Evolutionary conservation across 2,797 vertebrate genomes (phyloP), one percentile per base, ranked within the genome.

Genomic region (Austrolebias charrua): DNA sequence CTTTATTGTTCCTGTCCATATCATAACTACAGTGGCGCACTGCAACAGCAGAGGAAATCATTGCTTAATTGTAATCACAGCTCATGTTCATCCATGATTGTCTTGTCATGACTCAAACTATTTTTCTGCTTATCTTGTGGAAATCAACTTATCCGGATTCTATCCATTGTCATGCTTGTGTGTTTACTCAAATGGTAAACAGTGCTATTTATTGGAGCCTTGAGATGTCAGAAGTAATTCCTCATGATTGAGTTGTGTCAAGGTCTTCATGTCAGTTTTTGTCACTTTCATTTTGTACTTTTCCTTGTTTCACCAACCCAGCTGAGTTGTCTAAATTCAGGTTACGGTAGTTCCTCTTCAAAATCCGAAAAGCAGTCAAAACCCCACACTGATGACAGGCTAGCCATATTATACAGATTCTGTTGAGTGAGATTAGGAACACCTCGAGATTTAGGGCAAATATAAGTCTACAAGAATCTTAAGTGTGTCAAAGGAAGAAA

Each of bases 371-470:
- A 54, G 63, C 54, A 55, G 20, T 20, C 14, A 51, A 48, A 74
- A 66, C 7, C 33, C 33, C 33, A 35, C 10, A 40, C 40, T 55
- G 45, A 67, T 61, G 64, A 76, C 57, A 66, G 29, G 20, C 70
- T 79, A 20, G 31, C 65, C 67, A 50, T 79, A 84, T 82, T 73
- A 76, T 78, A 81, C 12, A 75, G 70, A 42, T 47, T 13, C 38
- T 38, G 45, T 55, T 46, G 44, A 18, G 44, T 73, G 48, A 79
- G 62, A 79, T 82, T 81, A 65, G 64, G 50, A 69, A n/a, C 40
- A 67, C 28, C 33, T 66, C 19, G 29, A 73, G 57, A 79, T 78
- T 79, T 75, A 52, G 62, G 66, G 71, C 53, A 63, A 69, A 58
- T 44, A 6, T 44, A 57, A 55, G 67, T 58, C 35, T 49, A 7